Evolutionary conservation across 2,113 vertebrate genomes (phyloP).

Genomic region (Empidonax alnorum): DNA sequence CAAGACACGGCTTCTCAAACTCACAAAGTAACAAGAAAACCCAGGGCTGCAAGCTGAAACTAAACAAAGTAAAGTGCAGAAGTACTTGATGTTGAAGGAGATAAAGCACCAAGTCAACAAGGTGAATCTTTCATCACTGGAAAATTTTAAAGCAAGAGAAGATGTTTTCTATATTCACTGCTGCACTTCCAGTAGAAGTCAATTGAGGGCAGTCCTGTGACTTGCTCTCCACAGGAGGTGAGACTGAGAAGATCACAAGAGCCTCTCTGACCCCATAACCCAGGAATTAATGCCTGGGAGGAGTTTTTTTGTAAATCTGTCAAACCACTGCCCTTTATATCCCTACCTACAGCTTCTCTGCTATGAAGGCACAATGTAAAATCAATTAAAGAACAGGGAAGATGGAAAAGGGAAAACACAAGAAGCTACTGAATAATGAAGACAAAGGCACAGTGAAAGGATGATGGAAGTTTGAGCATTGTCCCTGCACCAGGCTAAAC

Average conservation of each 20-base stretch:
- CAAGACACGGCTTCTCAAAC: background rate
- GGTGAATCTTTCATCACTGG: background rate
- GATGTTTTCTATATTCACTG: background rate
- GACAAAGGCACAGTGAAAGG: background rate
- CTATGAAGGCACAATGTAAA: background rate
- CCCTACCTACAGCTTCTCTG: background rate
- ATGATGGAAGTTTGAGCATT: background rate
- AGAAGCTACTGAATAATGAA: background rate
- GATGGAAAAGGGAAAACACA: background rate
- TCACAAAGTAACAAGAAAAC: background rate
- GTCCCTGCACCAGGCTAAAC: background rate
- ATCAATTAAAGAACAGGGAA: background rate
- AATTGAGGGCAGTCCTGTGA: constrained; percentile 21
- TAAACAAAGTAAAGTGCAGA: background rate
- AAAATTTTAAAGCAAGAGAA: background rate
- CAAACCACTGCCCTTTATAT: constrained; percentile 26
- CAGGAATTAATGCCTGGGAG: constrained; percentile 29
- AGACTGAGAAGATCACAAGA: constrained; percentile 18
- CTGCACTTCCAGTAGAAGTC: constrained; percentile 16
- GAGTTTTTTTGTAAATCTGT: constrained; percentile 22
- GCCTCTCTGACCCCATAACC: constrained; percentile 19
- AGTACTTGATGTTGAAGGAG: background rate
- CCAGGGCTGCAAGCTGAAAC: background rate
- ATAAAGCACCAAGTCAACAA: background rate
- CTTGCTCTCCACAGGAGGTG: background rate